Percentiles rank a stretch among this genome's conserved stretches.
Conservation (phyloP, 2,888 invertebrate species). For the Gisinianus flammeolus region DNA sequence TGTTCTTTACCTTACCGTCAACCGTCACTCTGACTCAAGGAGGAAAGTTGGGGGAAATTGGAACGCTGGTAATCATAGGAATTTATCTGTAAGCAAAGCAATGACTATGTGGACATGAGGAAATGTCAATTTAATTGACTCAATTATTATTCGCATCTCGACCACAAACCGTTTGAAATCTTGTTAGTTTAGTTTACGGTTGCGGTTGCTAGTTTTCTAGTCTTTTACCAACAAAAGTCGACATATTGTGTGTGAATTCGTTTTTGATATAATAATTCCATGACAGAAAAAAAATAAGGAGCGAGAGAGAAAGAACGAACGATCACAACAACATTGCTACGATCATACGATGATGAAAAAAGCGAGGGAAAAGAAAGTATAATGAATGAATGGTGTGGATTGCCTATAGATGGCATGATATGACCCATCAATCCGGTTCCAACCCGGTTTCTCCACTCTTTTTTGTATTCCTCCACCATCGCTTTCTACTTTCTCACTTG, state of each 20-base stretch:
- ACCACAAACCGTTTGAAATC: too few relatives aligned
- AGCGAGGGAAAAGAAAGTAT: not conserved
- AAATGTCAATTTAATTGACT: not conserved
- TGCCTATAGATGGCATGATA: constrained; percentile 29
- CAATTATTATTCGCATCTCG: too few relatives aligned
- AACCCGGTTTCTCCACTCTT: not conserved
- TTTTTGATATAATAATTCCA: not conserved
- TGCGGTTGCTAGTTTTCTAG: not conserved
- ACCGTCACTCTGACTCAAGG: too few relatives aligned
- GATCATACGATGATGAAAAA: not conserved
- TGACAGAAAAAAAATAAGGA: constrained; percentile 5
- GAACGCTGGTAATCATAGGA: not conserved
- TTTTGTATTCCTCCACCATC: not conserved
- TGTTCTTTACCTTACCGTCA: too few relatives aligned
- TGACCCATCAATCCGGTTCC: constrained; percentile 5
- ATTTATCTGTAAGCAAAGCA: too few relatives aligned
- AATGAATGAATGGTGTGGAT: not conserved
- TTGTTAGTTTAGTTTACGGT: not conserved
- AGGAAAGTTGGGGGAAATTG: not conserved
- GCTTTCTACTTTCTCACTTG: not conserved
- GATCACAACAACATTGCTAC: too few relatives aligned
- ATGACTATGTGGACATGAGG: not conserved
- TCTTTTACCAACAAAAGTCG: too few relatives aligned
- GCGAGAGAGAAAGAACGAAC: not conserved
- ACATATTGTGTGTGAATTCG: too few relatives aligned